These are phyloP conservation scores for Gorilla gorilla DNA, from an alignment of 2,113 vertebrate species.

Conservation along the genomic window DNA sequence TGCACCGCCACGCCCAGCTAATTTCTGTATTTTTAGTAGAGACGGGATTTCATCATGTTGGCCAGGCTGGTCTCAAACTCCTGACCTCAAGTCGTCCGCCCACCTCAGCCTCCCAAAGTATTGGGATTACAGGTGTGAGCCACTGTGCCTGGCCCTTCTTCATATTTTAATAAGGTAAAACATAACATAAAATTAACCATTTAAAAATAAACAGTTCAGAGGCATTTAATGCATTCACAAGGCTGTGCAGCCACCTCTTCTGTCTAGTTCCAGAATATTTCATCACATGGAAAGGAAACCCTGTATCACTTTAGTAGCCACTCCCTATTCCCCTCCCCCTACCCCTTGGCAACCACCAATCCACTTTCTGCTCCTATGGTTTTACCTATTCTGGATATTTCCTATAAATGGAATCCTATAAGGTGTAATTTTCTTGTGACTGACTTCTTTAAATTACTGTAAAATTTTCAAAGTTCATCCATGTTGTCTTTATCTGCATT, in stretches of 20 bases:
- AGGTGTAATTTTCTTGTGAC: fast-evolving
- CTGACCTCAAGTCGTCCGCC: too few relatives aligned
- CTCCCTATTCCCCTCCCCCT: fast-evolving
- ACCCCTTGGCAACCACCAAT: fast-evolving
- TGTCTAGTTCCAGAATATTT: not conserved
- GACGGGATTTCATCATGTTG: too few relatives aligned
- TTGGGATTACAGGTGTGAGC: too few relatives aligned
- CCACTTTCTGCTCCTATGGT: not conserved
- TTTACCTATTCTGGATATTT: not conserved
- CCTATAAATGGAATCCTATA: not conserved
- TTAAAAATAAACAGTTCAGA: not conserved
- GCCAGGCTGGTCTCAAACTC: too few relatives aligned
- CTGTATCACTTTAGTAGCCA: fast-evolving
- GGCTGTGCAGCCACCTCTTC: not conserved
- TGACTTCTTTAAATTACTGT: not conserved
- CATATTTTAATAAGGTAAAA: not conserved
- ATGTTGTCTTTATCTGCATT: not conserved
- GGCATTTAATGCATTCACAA: not conserved
- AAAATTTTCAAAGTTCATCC: not conserved
- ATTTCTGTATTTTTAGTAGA: too few relatives aligned
- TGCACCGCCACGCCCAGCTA: too few relatives aligned
- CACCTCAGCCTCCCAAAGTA: too few relatives aligned
- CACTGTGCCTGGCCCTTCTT: not conserved
- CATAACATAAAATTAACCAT: not conserved
- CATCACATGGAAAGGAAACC: not conserved